Conservation (phyloP, 2,797 vertebrate genomes). For the Hemitrygon akajei region DNA sequence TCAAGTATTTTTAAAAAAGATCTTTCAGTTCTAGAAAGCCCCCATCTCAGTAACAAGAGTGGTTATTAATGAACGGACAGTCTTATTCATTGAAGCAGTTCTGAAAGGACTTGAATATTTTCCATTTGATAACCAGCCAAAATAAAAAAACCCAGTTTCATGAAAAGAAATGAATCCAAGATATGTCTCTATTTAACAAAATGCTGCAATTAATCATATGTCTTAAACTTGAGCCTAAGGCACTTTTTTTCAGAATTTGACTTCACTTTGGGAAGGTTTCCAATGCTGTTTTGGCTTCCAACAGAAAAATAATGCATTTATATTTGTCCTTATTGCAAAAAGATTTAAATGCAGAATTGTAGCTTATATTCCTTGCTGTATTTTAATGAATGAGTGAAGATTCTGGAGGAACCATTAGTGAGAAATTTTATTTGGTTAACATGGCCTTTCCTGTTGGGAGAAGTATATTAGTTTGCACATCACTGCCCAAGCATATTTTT, state of each 20-base stretch:
- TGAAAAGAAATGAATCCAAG: background rate
- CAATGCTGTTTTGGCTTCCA: background rate
- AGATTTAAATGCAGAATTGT: background rate
- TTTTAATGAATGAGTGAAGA: background rate
- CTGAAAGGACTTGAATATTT: background rate
- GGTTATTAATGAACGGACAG: background rate
- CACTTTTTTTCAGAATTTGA: background rate
- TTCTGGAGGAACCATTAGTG: background rate
- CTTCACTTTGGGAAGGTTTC: background rate
- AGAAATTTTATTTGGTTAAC: too few species aligned
- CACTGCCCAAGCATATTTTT: background rate
- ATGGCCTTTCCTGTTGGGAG: background rate
- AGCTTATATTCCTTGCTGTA: background rate
- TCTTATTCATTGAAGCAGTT: background rate
- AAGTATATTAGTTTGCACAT: background rate
- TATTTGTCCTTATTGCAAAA: background rate
- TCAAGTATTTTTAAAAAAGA: background rate
- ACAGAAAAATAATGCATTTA: background rate
- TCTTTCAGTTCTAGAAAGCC: background rate
- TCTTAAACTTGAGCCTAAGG: background rate
- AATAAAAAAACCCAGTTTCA: background rate
- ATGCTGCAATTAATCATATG: background rate
- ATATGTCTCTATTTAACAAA: background rate
- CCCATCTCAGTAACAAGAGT: background rate
- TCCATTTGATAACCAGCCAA: conserved; percentile 23